Percentiles rank a stretch among this genome's conserved stretches.
phyloP scores from a whole-genome alignment of 1,140 invertebrate genomes.

The Atta colombica region DNA sequence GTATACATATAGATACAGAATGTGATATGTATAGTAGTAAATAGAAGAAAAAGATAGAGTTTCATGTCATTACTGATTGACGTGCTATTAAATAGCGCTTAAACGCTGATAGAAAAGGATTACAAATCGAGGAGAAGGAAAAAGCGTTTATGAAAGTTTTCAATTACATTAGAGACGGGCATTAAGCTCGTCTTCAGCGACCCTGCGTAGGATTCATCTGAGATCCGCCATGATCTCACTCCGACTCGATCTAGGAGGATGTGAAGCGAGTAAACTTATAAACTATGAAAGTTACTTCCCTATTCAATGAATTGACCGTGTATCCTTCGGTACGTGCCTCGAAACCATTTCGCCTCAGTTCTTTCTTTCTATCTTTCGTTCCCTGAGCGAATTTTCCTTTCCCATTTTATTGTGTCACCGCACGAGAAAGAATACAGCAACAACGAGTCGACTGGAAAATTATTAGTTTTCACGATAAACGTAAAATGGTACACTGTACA shows the following conservation, averaged over 20 bases:
- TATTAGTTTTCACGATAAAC: conserved; percentile 59
- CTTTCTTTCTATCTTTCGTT: conserved; percentile 1
- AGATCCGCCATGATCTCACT: conserved; percentile 22
- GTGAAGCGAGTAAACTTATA: conserved; percentile 71
- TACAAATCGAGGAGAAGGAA: conserved; percentile 61
- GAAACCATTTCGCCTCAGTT: conserved; percentile 63
- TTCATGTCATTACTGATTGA: conserved; percentile 20
- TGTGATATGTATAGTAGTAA: not conserved
- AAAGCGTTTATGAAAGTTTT: conserved; percentile 67
- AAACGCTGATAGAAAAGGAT: conserved; percentile 55
- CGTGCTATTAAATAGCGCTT: conserved; percentile 26
- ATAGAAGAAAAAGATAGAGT: not conserved
- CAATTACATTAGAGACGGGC: conserved; percentile 74
- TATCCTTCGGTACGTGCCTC: conserved; percentile 61
- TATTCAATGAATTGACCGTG: conserved; percentile 76
- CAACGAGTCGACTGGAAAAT: conserved; percentile 64
- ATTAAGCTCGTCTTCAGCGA: conserved; percentile 69
- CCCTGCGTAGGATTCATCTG: conserved; percentile 32
- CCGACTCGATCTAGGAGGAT: conserved; percentile 47
- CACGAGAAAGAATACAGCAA: conserved; percentile 63
- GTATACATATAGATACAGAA: not conserved
- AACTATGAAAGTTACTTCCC: conserved; percentile 76
- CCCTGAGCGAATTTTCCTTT: not conserved
- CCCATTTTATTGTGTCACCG: conserved; percentile 54
- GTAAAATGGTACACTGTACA: not conserved